Conservation (phyloP, 92 coral and sea anemone species). For the Galaxea fascicularis region DNA sequence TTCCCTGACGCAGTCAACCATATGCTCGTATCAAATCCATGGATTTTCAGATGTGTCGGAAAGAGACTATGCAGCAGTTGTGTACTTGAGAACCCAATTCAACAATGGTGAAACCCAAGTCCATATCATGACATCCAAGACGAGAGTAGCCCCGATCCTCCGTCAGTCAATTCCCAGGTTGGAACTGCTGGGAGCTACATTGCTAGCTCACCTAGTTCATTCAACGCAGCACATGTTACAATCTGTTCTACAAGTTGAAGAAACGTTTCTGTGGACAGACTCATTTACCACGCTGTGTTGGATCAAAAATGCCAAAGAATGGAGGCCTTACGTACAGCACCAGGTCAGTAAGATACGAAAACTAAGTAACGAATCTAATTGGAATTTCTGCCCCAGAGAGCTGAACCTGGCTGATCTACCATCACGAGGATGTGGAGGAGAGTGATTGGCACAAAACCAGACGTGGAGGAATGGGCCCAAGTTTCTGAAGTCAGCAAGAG, state of each 20-base stretch:
- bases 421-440: conserved; percentile 43
- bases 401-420: conserved; percentile 61
- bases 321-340: conserved; percentile 73
- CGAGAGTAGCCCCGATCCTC: too few relatives aligned
- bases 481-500: conserved; percentile 23
- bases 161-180: too few relatives aligned
- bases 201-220: conserved; percentile 43
- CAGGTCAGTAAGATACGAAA: conserved; percentile 63
- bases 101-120: too few relatives aligned
- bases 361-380: conserved; percentile 33
- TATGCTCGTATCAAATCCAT: conserved; percentile 27
- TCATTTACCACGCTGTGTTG: conserved; percentile 59
- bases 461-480: conserved; percentile 57
- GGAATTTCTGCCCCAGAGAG: conserved; percentile 59
- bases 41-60: conserved; percentile 24
- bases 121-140: too few relatives aligned
- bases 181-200: conserved; percentile 31
- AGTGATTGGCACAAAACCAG: conserved; percentile 27
- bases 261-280: conserved; percentile 52
- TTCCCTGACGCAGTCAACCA: too few relatives aligned
- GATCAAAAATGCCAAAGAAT: conserved; percentile 55
- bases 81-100: conserved; percentile 10
- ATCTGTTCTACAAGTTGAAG: background rate
- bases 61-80: conserved; percentile 14
- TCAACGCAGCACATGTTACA: background rate